These are phyloP conservation scores for Melanogrammus aeglefinus DNA, from an alignment of 2,797 vertebrate species.

Conservation along the genomic window DNA sequence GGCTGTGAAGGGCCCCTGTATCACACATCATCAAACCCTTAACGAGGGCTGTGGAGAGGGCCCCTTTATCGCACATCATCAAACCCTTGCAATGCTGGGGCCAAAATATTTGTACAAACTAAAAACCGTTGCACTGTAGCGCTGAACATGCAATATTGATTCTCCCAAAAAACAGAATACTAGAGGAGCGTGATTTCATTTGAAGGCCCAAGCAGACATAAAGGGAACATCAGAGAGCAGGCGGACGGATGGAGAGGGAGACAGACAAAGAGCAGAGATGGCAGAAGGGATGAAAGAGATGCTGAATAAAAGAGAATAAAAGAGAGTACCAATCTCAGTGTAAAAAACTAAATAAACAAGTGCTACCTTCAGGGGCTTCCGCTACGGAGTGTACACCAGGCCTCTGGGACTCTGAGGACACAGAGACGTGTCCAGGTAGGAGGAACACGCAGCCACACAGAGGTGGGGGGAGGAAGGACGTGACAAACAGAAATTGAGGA, in stretches of 20 bases:
- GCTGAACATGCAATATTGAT: conserved; percentile 59
- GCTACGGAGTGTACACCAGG: conserved; percentile 44
- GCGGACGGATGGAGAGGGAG: conserved; percentile 52
- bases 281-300: conserved; percentile 9
- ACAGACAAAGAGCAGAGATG: conserved; percentile 6
- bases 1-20: no score
- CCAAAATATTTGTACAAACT: conserved; percentile 16
- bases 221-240: conserved; percentile 33
- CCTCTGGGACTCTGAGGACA: conserved; percentile 51
- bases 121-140: conserved; percentile 33
- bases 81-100: conserved; percentile 27
- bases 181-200: conserved; percentile 54
- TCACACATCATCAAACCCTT: not conserved
- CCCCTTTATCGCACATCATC: conserved; percentile 16
- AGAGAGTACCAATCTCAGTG: not conserved
- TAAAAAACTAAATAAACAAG: conserved; percentile 14
- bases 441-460: conserved; percentile 30
- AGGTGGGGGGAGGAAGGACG: conserved; percentile 24
- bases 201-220: conserved; percentile 47
- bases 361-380: conserved; percentile 65
- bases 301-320: conserved; percentile 6
- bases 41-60: not conserved
- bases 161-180: conserved; percentile 33
- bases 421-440: not conserved
- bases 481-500: conserved; percentile 24